Percentiles rank a stretch among this genome's conserved stretches.
Evolutionary conservation across 2,113 vertebrate genomes (phyloP).

Genomic region (Sprattus sprattus): DNA sequence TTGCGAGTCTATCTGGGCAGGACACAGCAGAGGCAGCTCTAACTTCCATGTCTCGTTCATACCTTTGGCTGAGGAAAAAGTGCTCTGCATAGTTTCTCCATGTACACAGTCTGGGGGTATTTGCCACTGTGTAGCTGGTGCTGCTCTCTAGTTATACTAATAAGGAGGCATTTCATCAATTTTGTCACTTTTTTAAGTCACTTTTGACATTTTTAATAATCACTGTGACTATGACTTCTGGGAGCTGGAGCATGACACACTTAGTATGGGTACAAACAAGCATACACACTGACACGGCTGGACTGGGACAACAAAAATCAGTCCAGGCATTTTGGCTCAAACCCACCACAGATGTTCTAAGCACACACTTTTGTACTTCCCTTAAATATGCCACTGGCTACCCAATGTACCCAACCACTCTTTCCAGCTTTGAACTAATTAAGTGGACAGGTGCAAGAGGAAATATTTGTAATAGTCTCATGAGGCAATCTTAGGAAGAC

Average conservation of each 20-base stretch:
- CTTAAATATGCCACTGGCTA: no score
- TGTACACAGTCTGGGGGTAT: neutral
- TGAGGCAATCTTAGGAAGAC: no score
- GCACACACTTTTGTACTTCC: no score
- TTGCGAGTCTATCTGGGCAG: neutral
- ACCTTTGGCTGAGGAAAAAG: neutral
- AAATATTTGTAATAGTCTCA: no score
- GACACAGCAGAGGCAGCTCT: neutral
- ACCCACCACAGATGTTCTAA: no score
- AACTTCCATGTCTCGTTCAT: neutral
- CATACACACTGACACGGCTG: neutral
- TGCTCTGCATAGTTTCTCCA: slow-evolving; percentile 3
- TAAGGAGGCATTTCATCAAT: neutral
- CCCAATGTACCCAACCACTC: no score
- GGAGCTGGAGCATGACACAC: neutral
- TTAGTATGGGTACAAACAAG: neutral
- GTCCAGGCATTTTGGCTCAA: no score
- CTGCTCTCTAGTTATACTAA: neutral
- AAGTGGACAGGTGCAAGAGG: no score
- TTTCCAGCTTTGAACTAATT: no score
- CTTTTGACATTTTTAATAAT: neutral
- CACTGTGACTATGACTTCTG: neutral
- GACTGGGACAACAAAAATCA: no score
- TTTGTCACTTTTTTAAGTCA: neutral
- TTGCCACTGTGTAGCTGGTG: neutral